Conservation (phyloP, 1,140 invertebrate genomes). For the Pseudobourletiella spinata region DNA sequence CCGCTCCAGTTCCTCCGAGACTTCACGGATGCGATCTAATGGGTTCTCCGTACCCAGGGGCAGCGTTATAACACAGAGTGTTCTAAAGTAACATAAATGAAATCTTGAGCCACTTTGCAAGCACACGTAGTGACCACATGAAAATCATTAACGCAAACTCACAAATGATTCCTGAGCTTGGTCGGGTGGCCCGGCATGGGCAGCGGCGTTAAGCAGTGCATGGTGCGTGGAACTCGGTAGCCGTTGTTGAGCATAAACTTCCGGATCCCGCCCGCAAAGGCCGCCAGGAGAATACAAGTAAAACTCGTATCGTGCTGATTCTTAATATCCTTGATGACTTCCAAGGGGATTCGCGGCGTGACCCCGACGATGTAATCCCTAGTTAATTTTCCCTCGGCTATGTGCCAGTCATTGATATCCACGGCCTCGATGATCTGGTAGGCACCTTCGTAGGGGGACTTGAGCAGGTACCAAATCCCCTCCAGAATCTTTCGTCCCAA, state of each 20-base stretch:
- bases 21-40: conserved; percentile 3
- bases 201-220: conserved; percentile 17
- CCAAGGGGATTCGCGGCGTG: conserved; percentile 11
- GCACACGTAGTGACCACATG: background rate
- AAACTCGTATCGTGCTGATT: conserved; percentile 17
- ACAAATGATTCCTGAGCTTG: conserved; percentile 22
- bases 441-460: conserved; percentile 5
- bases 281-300: conserved; percentile 13
- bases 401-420: conserved; percentile 15
- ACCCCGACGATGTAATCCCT: background rate
- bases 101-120: background rate
- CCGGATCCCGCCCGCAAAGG: conserved; percentile 17
- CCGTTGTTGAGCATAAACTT: conserved; percentile 17
- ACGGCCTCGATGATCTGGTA: conserved; percentile 8
- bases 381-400: conserved; percentile 8
- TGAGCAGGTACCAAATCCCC: background rate
- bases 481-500: background rate
- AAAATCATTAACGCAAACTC: background rate
- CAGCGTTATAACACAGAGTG: conserved; percentile 25
- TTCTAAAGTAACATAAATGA: conserved; percentile 11
- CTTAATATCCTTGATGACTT: conserved; percentile 24
- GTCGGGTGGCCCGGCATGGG: conserved; percentile 26
- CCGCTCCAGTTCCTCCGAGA: conserved; percentile 2
- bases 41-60: conserved; percentile 16
- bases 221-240: conserved; percentile 10